Evolutionary conservation across 2,113 vertebrate species (phyloP).

Genomic region (Paramisgurnus dabryanus): DNA sequence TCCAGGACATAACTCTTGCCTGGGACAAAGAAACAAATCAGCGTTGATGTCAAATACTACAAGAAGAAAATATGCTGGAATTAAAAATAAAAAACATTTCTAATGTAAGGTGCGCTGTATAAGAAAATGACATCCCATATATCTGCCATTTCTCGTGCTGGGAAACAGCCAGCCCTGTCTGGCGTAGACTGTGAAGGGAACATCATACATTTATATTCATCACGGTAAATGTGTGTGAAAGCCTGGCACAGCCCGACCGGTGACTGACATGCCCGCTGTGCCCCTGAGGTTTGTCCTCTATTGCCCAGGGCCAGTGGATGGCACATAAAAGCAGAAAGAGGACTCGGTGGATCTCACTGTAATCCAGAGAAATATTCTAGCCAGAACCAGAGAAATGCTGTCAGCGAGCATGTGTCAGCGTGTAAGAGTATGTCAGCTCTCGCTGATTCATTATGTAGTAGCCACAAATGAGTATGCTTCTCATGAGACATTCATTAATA

Average conservation of each 20-base stretch:
- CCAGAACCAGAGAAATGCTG: slow-evolving; percentile 33
- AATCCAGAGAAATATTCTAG: slow-evolving; percentile 22
- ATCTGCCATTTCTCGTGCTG: slow-evolving; percentile 26
- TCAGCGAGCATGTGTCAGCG: slow-evolving; percentile 31
- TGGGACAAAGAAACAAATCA: not conserved
- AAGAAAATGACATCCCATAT: slow-evolving; percentile 16
- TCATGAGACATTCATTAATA: not conserved
- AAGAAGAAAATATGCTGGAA: slow-evolving; percentile 3
- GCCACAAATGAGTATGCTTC: not conserved
- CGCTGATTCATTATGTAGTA: not conserved
- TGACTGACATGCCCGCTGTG: slow-evolving; percentile 10
- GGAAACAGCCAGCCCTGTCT: slow-evolving; percentile 60
- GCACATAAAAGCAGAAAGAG: slow-evolving; percentile 15
- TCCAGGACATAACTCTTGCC: not conserved
- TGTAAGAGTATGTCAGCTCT: slow-evolving; percentile 26
- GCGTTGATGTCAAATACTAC: not conserved
- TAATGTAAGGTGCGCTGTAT: not conserved
- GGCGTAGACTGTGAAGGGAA: slow-evolving; percentile 60
- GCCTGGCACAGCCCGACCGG: slow-evolving; percentile 27
- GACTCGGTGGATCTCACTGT: not conserved
- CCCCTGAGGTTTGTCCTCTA: slow-evolving; percentile 4
- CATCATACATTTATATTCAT: slow-evolving; percentile 68
- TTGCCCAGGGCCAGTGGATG: slow-evolving; percentile 4
- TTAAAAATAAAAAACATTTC: not conserved
- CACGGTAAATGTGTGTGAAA: slow-evolving; percentile 52